Conservation (phyloP, 2,888 invertebrate genomes). For the Cantharis nigra region DNA sequence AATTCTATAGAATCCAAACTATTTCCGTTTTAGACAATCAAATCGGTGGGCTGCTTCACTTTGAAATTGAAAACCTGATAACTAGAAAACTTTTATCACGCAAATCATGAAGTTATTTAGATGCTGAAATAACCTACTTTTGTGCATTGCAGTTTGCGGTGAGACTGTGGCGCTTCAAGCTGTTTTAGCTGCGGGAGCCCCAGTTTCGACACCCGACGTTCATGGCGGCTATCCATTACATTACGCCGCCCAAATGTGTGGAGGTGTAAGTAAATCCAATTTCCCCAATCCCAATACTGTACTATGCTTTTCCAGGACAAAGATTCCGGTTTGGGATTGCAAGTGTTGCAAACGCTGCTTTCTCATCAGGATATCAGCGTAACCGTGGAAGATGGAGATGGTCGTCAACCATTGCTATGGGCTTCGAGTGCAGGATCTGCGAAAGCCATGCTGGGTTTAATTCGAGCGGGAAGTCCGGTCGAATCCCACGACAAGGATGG, state of each 20-base stretch:
- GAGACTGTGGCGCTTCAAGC: slow-evolving; percentile 87
- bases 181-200: slow-evolving; percentile 83
- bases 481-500: slow-evolving; percentile 90
- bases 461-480: slow-evolving; percentile 84
- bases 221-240: slow-evolving; percentile 95
- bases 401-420: slow-evolving; percentile 94
- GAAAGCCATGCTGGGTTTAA: slow-evolving; percentile 85
- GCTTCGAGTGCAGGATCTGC: slow-evolving; percentile 96
- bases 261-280: slow-evolving; percentile 61
- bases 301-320: slow-evolving; percentile 43
- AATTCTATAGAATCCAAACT: not conserved
- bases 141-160: slow-evolving; percentile 76
- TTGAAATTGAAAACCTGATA: slow-evolving; percentile 30
- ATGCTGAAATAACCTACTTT: slow-evolving; percentile 11
- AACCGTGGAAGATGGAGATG: slow-evolving; percentile 88
- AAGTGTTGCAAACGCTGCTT: slow-evolving; percentile 79
- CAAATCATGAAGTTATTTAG: slow-evolving; percentile 17
- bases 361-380: slow-evolving; percentile 78
- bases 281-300: not conserved
- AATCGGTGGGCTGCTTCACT: not conserved
- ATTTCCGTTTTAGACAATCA: not conserved
- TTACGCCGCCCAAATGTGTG: slow-evolving; percentile 97
- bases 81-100: slow-evolving; percentile 28
- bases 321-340: slow-evolving; percentile 68
- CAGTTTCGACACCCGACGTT: slow-evolving; percentile 86